Base-by-base conservation (phyloP, 92 coral and sea anemone genomes). In the Zoanthus sociatus region DNA sequence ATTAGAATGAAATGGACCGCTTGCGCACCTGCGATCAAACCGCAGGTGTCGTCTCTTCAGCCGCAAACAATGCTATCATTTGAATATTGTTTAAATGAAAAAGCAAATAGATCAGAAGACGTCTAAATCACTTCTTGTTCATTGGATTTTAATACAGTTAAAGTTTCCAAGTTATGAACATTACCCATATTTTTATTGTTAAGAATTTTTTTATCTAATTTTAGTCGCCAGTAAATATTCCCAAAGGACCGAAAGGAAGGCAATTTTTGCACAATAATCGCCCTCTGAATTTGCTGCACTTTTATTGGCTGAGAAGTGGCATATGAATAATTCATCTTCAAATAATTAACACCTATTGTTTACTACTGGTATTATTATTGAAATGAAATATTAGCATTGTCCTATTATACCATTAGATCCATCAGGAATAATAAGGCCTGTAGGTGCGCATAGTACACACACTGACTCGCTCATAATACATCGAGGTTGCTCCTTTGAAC, bases 301-400 rank as follows among this genome's bases (percentile, higher is more conserved):
- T 73, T 87, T 78, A 94, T 97, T 97, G 99, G 99, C 91, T 89
- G 85, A 93, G 89, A 91, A 47, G 78, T 89, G 87, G 63, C 42
- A 84, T 87, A 97, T 97, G 91, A 95, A 97, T 97, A 92, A 97
- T 97, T 93, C 99, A 97, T 95, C 73, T 91, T 4, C 92, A 93
- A 95, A 97, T 97, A 95, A 97, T 97, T 97, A 97, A 97, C 99
- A 94, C 96, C 98, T 92, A 97, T 97, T 97, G 99, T 97, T 97
- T 97, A 97, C 99, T 85, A 85, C 93, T 69, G 82, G 96, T 91
- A 93, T 97, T 97, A 93, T 97, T 95, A 97, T 95, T 95, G 98
- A 97, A 97, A 97, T 97, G 99, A 93, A 93, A 97, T 97, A 97
- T 97, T 97, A 93, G 99, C 98, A 97, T 97, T 97, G 99, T 95